Evolutionary conservation across 2,797 vertebrate genomes (phyloP).

Genomic region (Cirrhinus mrigala): DNA sequence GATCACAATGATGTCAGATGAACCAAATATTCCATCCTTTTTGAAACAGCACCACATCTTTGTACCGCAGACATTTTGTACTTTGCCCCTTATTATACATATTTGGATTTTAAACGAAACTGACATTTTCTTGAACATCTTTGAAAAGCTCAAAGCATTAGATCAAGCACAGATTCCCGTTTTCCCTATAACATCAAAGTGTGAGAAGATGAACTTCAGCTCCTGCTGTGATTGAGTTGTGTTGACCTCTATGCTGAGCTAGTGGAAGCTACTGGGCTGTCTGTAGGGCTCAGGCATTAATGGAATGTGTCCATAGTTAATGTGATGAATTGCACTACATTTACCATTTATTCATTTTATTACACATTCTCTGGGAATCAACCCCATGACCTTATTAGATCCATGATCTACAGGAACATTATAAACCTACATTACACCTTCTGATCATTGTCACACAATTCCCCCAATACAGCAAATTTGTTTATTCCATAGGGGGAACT

Average conservation of each 20-base stretch:
- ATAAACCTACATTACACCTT: not conserved
- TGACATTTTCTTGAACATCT: slow-evolving; percentile 14
- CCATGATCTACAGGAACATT: not conserved
- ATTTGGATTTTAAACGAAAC: slow-evolving; percentile 32
- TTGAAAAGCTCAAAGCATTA: slow-evolving; percentile 10
- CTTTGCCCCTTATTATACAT: not conserved
- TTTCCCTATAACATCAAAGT: slow-evolving; percentile 12
- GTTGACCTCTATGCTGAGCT: not conserved
- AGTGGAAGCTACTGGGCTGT: no score
- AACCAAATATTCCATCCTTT: not conserved
- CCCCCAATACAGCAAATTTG: not conserved
- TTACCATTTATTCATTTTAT: no score
- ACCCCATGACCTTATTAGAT: not conserved
- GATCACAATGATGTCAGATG: not conserved
- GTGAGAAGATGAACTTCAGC: not conserved
- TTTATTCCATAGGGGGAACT: not conserved
- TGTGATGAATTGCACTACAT: no score
- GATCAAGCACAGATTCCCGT: slow-evolving; percentile 15
- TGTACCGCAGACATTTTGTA: not conserved
- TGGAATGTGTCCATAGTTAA: no score
- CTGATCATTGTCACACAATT: not conserved
- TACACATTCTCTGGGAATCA: not conserved
- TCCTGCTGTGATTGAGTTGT: not conserved
- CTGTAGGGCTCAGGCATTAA: no score
- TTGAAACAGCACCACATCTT: not conserved